These are phyloP conservation scores for Leptarthrus brevirostris DNA, from an alignment of 2,888 invertebrate genomes.

Conservation along the genomic window DNA sequence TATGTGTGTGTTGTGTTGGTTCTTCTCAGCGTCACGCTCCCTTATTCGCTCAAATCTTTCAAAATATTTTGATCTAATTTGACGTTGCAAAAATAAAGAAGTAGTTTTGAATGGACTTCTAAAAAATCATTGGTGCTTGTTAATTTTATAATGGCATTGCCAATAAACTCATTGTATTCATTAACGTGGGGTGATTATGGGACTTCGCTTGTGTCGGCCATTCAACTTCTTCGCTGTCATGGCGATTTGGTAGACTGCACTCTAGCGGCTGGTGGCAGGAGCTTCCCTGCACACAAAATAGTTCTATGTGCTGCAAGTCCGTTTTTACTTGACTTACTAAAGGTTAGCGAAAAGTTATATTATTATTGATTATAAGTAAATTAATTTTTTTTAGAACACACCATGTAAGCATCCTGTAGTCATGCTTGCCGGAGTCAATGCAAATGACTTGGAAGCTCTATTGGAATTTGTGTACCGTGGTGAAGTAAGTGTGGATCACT, in stretches of 20 bases:
- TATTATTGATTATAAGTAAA: not conserved
- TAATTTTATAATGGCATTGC: slow-evolving; percentile 63
- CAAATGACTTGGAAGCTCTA: slow-evolving; percentile 73
- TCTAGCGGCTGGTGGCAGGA: slow-evolving; percentile 73
- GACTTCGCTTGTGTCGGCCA: slow-evolving; percentile 72
- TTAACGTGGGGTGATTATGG: slow-evolving; percentile 75
- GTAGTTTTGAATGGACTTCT: slow-evolving; percentile 12
- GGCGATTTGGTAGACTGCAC: slow-evolving; percentile 75
- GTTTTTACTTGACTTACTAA: slow-evolving; percentile 72
- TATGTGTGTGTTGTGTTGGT: slow-evolving; percentile 14
- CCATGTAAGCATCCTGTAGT: slow-evolving; percentile 75
- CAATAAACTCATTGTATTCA: slow-evolving; percentile 72
- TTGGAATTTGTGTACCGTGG: slow-evolving; percentile 74
- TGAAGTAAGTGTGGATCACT: slow-evolving; percentile 74
- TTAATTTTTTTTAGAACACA: slow-evolving; percentile 68
- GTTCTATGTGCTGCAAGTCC: slow-evolving; percentile 75
- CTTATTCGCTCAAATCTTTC: slow-evolving; percentile 28
- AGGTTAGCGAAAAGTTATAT: slow-evolving; percentile 68
- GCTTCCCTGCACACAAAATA: slow-evolving; percentile 74
- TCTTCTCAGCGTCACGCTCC: slow-evolving; percentile 7
- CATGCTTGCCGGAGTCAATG: slow-evolving; percentile 74
- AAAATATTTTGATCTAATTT: slow-evolving; percentile 42
- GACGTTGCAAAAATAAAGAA: not conserved
- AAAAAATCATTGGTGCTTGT: not conserved
- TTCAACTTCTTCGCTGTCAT: slow-evolving; percentile 72